A percentile compares a stretch with the other conserved stretches of the same genome.
phyloP scores from a whole-genome alignment of 1,140 invertebrate species.

The Pachyrhynchus sulphureomaculatus region DNA sequence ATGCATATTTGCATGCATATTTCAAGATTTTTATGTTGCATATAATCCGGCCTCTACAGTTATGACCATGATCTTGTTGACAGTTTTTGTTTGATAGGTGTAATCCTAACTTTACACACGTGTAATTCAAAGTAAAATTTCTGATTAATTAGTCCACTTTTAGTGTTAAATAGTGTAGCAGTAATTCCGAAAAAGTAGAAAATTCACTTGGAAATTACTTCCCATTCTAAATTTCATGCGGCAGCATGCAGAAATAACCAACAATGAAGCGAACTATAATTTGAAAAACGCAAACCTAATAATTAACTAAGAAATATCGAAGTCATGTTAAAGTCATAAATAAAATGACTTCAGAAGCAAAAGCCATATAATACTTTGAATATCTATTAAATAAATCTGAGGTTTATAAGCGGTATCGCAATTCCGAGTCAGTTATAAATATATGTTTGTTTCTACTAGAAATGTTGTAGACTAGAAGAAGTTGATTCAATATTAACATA shows the following conservation, averaged over 20 bases:
- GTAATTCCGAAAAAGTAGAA: no score
- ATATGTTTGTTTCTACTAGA: background rate
- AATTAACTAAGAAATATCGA: slow-evolving; percentile 28
- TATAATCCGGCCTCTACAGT: no score
- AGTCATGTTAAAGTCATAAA: slow-evolving; percentile 26
- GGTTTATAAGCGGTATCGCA: slow-evolving; percentile 8
- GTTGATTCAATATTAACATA: no score
- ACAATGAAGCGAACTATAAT: slow-evolving; percentile 13
- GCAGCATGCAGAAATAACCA: slow-evolving; percentile 8
- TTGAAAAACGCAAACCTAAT: slow-evolving; percentile 18
- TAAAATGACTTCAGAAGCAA: slow-evolving; percentile 29
- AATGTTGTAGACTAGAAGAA: slow-evolving; percentile 6
- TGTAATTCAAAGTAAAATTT: no score
- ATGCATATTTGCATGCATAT: no score
- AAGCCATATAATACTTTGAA: slow-evolving; percentile 28
- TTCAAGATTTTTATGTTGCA: no score
- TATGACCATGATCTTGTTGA: no score
- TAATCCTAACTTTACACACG: no score
- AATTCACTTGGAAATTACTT: background rate
- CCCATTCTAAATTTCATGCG: slow-evolving; percentile 13
- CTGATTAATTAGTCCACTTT: no score
- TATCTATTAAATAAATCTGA: slow-evolving; percentile 28
- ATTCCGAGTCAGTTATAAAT: slow-evolving; percentile 9
- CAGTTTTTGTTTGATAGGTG: no score
- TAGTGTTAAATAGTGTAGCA: no score